These are phyloP conservation scores for Heteromormyrus szaboi DNA, from an alignment of 2,797 vertebrate species.

Conservation along the genomic window DNA sequence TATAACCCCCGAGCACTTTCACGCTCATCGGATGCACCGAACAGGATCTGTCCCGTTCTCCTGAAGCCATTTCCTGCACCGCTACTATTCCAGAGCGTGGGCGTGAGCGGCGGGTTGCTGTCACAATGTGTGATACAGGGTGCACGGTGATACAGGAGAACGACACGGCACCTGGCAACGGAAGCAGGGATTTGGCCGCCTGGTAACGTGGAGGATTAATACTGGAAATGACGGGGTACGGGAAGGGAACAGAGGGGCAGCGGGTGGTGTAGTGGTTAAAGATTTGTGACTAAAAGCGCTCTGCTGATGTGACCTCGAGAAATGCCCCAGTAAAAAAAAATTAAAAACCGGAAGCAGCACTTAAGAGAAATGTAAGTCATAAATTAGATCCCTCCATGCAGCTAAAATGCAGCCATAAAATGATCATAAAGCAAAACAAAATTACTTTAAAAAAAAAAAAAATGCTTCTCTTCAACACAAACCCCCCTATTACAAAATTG, in stretches of 20 bases:
- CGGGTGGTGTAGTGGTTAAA: neutral
- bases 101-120: neutral
- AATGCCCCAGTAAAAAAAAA: neutral
- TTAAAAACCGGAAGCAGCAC: neutral
- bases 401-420: neutral
- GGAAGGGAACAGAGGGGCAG: neutral
- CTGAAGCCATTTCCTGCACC: neutral
- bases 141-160: neutral
- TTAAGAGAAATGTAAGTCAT: neutral
- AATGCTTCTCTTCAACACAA: neutral
- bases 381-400: neutral
- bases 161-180: neutral
- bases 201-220: neutral
- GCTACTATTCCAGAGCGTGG: neutral
- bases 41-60: neutral
- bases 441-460: neutral
- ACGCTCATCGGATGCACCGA: neutral
- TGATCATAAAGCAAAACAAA: neutral
- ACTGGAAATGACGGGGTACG: neutral
- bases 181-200: neutral
- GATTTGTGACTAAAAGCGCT: neutral
- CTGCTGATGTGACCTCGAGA: neutral
- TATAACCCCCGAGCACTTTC: neutral
- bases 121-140: neutral
- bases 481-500: neutral